phyloP scores from a whole-genome alignment of 64 coral and sea anemone species.

The Montipora efflorescens region DNA sequence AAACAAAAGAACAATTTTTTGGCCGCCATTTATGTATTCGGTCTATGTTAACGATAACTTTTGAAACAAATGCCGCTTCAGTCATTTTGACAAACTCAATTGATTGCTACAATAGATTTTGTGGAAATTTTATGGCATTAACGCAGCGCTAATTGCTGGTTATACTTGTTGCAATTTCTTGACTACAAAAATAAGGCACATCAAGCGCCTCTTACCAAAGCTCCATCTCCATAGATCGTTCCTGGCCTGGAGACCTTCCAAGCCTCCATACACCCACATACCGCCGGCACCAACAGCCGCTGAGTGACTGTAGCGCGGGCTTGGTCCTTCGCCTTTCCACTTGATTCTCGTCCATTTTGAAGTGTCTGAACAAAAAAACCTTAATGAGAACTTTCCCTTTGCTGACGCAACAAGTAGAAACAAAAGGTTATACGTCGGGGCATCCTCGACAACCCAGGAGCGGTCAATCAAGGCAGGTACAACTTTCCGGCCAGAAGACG shows the following conservation, averaged over 20 bases:
- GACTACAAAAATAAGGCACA: background rate
- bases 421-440: background rate
- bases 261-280: slow-evolving; percentile 86
- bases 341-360: slow-evolving; percentile 64
- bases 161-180: no score
- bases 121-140: no score
- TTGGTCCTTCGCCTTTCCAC: slow-evolving; percentile 71
- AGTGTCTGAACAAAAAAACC: slow-evolving; percentile 53
- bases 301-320: slow-evolving; percentile 86
- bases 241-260: slow-evolving; percentile 71
- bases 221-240: slow-evolving; percentile 90
- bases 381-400: background rate
- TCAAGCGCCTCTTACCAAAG: slow-evolving; percentile 59
- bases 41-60: no score
- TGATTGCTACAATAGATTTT: no score
- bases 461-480: no score
- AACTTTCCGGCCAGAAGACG: background rate
- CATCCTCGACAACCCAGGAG: background rate
- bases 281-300: slow-evolving; percentile 64
- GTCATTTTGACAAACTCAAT: no score
- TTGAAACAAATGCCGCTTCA: no score
- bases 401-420: background rate
- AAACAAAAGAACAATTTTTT: no score
- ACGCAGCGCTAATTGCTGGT: no score
- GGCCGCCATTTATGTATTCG: no score